Percentiles rank a stretch among this genome's conserved stretches.
Evolutionary conservation across 1,140 invertebrate species (phyloP).

Genomic region (Diabrotica virgifera): DNA sequence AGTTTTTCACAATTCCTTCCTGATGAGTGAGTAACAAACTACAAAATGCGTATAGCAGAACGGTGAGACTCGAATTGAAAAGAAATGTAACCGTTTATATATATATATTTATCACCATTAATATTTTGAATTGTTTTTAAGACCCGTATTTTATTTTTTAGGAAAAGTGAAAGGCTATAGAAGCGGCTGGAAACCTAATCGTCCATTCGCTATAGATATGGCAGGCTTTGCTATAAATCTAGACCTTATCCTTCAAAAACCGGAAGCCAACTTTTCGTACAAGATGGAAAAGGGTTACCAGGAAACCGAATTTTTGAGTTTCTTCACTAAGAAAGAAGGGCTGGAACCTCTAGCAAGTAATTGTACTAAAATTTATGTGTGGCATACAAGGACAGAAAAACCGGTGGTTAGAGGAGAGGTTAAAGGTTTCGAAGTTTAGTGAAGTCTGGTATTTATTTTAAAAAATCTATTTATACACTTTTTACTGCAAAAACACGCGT

Average conservation of each 20-base stretch:
- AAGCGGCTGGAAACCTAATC: slow-evolving; percentile 79
- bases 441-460: not conserved
- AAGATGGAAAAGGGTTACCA: slow-evolving; percentile 84
- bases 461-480: not conserved
- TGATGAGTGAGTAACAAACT: no score
- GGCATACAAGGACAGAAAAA: slow-evolving; percentile 94
- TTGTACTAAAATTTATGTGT: slow-evolving; percentile 92
- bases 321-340: slow-evolving; percentile 72
- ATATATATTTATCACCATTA: no score
- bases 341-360: slow-evolving; percentile 86
- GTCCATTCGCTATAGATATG: slow-evolving; percentile 97
- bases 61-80: no score
- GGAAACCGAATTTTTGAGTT: slow-evolving; percentile 85
- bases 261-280: slow-evolving; percentile 79
- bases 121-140: no score
- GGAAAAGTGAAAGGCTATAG: slow-evolving; percentile 79
- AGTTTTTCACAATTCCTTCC: no score
- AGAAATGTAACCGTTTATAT: no score
- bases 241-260: slow-evolving; percentile 70
- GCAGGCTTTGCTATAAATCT: slow-evolving; percentile 96
- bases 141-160: slow-evolving; percentile 9
- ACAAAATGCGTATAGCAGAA: no score
- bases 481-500: no score
- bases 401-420: slow-evolving; percentile 72
- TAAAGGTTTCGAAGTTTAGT: slow-evolving; percentile 71